Evolutionary conservation across 2,797 vertebrate species (phyloP), one percentile per base, ranked within the genome.

Genomic region (Etheostoma nigrum): DNA sequence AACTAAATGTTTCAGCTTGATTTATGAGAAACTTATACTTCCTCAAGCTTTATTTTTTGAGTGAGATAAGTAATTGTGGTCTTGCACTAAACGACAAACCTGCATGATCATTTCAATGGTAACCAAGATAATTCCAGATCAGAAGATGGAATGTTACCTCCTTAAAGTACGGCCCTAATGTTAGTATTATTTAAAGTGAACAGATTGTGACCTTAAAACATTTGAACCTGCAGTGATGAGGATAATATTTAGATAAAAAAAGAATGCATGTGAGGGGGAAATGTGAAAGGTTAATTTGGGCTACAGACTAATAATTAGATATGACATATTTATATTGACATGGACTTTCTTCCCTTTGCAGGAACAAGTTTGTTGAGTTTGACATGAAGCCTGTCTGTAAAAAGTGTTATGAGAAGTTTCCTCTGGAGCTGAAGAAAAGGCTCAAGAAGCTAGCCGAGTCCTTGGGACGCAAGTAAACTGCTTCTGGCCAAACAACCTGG

Each of bases 301-400:
- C 11, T 16, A 55, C 21, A 58, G 18, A 62, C 15, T 27, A 57
- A 11, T 44, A 11, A 53, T 54, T 53, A 3, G 1, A 44, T 18
- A 30, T 72, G 11, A 45, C 6, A 36, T 21, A 49, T 62, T 36
- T 7, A 10, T 55, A 51, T n/a, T 82, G 21, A 82, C 19, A 8
- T 59, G 1, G 0, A 59, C 13, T 64, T 47, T 60, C 10, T 62
- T 44, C 59, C 9, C 27, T 85, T 86, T 82, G 76, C 92, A 99
- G 98, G 95, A 99, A 99, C 96, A 99, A 99, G 93, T 99, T 99
- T 94, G 98, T 99, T 90, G 98, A 99, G 92, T 99, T 99, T 95
- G 98, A 99, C 94, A 99, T 99, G 98, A 99, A 99, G 89, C 98
- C 98, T 5, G 98, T 99, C 89, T 99, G 98, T 94, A 99, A 99